These are phyloP conservation scores for Cremastinae sp. DNA, from an alignment of 2,888 invertebrate species.

Conservation along the genomic window DNA sequence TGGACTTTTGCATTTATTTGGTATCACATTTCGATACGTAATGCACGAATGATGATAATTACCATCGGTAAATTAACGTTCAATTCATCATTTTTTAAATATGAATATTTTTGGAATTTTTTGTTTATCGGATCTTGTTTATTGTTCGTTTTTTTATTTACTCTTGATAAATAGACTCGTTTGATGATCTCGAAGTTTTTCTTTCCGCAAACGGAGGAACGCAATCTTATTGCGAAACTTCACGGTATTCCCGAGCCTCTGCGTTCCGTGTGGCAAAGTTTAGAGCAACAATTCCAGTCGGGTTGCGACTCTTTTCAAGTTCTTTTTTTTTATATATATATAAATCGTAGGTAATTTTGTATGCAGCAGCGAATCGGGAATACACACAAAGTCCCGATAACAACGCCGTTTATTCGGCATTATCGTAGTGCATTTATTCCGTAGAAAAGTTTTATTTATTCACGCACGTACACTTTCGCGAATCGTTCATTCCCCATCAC, in stretches of 20 bases:
- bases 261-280: conserved; percentile 9
- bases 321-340: conserved; percentile 12
- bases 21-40: background rate
- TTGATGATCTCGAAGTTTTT: no score
- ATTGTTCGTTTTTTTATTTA: no score
- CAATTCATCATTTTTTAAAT: no score
- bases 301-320: conserved; percentile 12
- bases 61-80: no score
- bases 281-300: conserved; percentile 29
- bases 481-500: conserved; percentile 38
- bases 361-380: conserved; percentile 5
- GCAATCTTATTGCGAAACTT: no score
- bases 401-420: conserved; percentile 34
- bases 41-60: conserved; percentile 21
- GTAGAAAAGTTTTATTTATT: conserved; percentile 30
- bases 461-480: conserved; percentile 26
- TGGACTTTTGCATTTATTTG: conserved; percentile 42
- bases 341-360: conserved; percentile 35
- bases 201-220: no score
- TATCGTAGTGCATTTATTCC: conserved; percentile 20
- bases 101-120: no score
- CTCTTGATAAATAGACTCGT: no score
- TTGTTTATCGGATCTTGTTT: no score
- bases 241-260: no score
- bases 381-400: background rate